A percentile compares a stretch with the other conserved stretches of the same genome.
Evolutionary conservation across 2,113 vertebrate species (phyloP).

Genomic region (Heterotis niloticus): DNA sequence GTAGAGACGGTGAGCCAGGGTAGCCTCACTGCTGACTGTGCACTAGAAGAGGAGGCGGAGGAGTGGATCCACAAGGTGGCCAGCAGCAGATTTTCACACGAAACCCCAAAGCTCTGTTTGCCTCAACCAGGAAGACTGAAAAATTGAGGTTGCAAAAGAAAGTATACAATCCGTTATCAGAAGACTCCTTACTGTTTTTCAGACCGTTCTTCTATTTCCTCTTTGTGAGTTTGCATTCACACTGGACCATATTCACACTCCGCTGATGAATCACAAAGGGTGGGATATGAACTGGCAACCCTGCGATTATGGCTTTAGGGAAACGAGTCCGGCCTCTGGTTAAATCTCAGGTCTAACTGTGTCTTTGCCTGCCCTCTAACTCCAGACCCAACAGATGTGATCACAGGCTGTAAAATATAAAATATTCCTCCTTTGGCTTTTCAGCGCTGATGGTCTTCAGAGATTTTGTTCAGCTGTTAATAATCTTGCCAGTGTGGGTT

Average conservation of each 20-base stretch:
- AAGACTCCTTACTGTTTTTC: not conserved
- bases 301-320: constrained; percentile 2
- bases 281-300: not conserved
- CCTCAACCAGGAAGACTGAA: not conserved
- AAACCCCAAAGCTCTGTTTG: not conserved
- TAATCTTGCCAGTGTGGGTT: not conserved
- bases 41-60: not conserved
- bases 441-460: constrained; percentile 30
- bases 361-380: not conserved
- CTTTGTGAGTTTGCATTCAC: not conserved
- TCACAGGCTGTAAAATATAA: constrained; percentile 19
- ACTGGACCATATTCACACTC: not conserved
- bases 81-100: not conserved
- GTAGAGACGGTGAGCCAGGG: not conserved
- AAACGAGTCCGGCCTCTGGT: not conserved
- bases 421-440: constrained; percentile 39
- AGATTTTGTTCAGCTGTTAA: constrained; percentile 52
- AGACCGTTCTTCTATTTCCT: not conserved
- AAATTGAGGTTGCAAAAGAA: not conserved
- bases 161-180: not conserved
- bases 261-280: not conserved
- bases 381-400: constrained; percentile 22
- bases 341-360: not conserved
- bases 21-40: not conserved
- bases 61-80: not conserved